Conservation (phyloP, 2,113 vertebrate species). For the Pachypanchax playfairii region DNA sequence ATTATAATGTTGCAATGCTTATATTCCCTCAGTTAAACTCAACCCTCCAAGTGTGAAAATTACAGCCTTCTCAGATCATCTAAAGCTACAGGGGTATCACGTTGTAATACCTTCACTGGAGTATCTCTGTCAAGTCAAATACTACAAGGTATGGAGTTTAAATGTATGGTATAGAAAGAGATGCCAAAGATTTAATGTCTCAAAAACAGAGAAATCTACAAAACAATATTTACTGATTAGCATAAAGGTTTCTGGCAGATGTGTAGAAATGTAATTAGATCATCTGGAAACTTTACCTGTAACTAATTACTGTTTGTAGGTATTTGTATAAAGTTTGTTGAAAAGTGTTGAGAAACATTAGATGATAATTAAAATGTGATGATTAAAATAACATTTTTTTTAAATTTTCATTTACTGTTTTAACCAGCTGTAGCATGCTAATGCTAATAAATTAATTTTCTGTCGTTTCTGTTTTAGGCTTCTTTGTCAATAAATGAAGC, state of each 20-base stretch:
- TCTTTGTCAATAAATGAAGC: background rate
- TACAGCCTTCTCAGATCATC: background rate
- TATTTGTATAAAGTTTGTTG: too few species aligned
- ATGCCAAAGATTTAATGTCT: too few species aligned
- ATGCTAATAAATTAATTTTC: background rate
- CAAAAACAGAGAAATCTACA: too few species aligned
- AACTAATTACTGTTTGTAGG: too few species aligned
- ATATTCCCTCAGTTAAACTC: slow-evolving; percentile 51
- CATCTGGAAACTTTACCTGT: too few species aligned
- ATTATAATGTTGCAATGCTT: slow-evolving; percentile 11
- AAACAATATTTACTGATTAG: too few species aligned
- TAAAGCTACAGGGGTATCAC: slow-evolving; percentile 32
- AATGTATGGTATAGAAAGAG: too few species aligned
- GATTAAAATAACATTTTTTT: background rate
- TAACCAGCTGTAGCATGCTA: background rate
- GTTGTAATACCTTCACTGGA: fast-evolving
- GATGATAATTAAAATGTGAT: too few species aligned
- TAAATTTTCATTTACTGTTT: background rate
- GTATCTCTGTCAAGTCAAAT: slow-evolving; percentile 60
- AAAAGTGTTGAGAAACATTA: too few species aligned
- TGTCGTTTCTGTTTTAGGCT: slow-evolving; percentile 23
- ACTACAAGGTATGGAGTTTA: slow-evolving; percentile 45
- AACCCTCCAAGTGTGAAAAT: background rate
- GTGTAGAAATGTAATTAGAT: too few species aligned
- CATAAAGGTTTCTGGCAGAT: too few species aligned